Percentiles rank a stretch among this genome's conserved stretches.
Evolutionary conservation across 2,113 vertebrate genomes (phyloP).

Genomic region (Solea senegalensis): DNA sequence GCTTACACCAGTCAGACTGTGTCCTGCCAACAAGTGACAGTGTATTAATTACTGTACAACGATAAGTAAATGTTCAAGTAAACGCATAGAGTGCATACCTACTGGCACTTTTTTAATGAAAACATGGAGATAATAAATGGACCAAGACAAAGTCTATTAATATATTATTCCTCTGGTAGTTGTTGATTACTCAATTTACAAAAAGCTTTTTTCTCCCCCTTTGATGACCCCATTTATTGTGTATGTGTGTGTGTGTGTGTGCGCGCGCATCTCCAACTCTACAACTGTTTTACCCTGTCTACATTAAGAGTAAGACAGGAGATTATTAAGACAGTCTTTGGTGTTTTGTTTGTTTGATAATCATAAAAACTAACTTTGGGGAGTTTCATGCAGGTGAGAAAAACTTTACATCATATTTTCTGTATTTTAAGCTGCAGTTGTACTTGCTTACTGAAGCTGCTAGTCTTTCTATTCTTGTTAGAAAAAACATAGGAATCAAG

Average conservation of each 20-base stretch:
- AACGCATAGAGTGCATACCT: neutral
- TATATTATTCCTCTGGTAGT: constrained; percentile 29
- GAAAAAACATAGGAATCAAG: constrained; percentile 11
- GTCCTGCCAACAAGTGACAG: constrained; percentile 1
- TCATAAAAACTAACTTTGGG: constrained; percentile 14
- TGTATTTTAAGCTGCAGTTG: neutral
- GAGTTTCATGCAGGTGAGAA: constrained; percentile 13
- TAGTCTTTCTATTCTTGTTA: constrained; percentile 21
- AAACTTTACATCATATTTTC: constrained; percentile 23
- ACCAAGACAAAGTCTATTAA: constrained; percentile 30
- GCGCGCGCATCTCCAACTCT: neutral
- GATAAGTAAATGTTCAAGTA: constrained; percentile 30
- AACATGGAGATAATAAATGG: constrained; percentile 41
- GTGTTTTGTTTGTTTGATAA: constrained; percentile 45
- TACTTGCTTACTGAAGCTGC: constrained; percentile 26
- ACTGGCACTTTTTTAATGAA: constrained; percentile 29
- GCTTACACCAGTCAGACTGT: neutral
- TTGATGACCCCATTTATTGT: neutral
- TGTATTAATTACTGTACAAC: constrained; percentile 32
- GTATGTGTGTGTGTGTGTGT: neutral
- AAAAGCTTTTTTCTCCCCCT: constrained; percentile 3
- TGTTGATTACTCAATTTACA: constrained; percentile 32
- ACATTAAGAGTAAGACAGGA: neutral
- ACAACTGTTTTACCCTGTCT: neutral
- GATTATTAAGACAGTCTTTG: constrained; percentile 28